These are phyloP conservation scores for Macropis europaea DNA, from an alignment of 2,888 invertebrate species.

Conservation along the genomic window DNA sequence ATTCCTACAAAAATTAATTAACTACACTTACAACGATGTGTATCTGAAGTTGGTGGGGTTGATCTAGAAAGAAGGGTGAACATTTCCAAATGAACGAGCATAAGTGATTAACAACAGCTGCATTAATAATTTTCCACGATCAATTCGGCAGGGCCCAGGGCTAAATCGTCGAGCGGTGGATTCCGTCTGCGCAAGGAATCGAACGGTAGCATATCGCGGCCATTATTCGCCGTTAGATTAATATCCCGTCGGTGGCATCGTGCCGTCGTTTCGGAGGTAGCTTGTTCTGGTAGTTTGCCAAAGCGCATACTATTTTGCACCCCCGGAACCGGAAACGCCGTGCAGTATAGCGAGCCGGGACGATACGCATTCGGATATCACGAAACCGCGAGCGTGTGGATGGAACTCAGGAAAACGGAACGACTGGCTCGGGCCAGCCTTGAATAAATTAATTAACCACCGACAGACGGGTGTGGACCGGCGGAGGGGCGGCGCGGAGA, in stretches of 20 bases:
- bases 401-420: constrained; percentile 17
- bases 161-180: too few relatives aligned
- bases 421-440: background rate
- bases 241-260: constrained; percentile 70
- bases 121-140: too few relatives aligned
- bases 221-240: constrained; percentile 71
- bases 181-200: too few relatives aligned
- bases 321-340: constrained; percentile 67
- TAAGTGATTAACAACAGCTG: too few relatives aligned
- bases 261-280: constrained; percentile 60
- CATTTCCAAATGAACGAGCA: too few relatives aligned
- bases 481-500: background rate
- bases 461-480: too few relatives aligned
- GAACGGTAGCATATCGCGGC: constrained; percentile 35
- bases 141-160: too few relatives aligned
- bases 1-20: too few relatives aligned
- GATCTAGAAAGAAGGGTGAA: too few relatives aligned
- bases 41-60: too few relatives aligned
- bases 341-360: constrained; percentile 12
- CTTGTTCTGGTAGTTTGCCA: constrained; percentile 74
- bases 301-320: constrained; percentile 66
- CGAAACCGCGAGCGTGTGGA: background rate
- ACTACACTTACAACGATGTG: too few relatives aligned
- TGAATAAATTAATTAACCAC: constrained; percentile 49
- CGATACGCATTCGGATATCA: constrained; percentile 41